A percentile compares a stretch with the other conserved stretches of the same genome.
These are phyloP conservation scores for Lithosia quadra DNA, from an alignment of 2,888 invertebrate species.

Conservation along the genomic window DNA sequence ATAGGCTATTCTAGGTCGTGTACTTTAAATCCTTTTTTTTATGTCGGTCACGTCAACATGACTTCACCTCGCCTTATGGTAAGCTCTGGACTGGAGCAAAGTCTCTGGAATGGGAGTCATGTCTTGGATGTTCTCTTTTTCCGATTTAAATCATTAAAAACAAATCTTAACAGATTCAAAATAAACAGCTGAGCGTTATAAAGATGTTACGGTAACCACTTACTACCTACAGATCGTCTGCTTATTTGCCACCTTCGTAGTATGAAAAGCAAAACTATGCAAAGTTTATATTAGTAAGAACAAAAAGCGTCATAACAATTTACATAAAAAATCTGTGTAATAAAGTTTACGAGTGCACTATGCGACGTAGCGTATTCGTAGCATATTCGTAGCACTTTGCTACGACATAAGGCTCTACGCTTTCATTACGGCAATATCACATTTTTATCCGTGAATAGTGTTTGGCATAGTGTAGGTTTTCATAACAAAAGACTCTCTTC, in stretches of 20 bases:
- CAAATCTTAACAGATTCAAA: too few species aligned
- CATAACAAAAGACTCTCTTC: background rate
- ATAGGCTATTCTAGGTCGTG: too few species aligned
- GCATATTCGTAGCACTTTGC: conserved; percentile 46
- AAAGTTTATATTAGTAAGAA: conserved; percentile 38
- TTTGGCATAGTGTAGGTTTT: conserved; percentile 17
- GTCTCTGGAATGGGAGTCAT: too few species aligned
- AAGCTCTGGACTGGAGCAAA: too few species aligned
- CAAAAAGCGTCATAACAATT: conserved; percentile 41
- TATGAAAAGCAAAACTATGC: background rate
- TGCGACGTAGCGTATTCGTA: conserved; percentile 38
- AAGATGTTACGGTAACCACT: background rate
- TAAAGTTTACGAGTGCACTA: conserved; percentile 47
- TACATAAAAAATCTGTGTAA: conserved; percentile 47
- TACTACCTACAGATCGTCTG: background rate
- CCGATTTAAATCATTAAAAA: too few species aligned
- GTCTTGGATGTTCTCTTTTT: too few species aligned
- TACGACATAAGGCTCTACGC: conserved; percentile 43
- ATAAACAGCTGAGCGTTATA: too few species aligned
- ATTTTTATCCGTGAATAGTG: conserved; percentile 47
- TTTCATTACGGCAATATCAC: conserved; percentile 30
- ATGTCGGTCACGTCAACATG: too few species aligned
- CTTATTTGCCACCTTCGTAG: background rate
- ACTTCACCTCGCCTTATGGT: too few species aligned
- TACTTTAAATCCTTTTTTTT: too few species aligned